phyloP scores from a whole-genome alignment of 92 coral and sea anemone species.

The Heteractis magnifica region DNA sequence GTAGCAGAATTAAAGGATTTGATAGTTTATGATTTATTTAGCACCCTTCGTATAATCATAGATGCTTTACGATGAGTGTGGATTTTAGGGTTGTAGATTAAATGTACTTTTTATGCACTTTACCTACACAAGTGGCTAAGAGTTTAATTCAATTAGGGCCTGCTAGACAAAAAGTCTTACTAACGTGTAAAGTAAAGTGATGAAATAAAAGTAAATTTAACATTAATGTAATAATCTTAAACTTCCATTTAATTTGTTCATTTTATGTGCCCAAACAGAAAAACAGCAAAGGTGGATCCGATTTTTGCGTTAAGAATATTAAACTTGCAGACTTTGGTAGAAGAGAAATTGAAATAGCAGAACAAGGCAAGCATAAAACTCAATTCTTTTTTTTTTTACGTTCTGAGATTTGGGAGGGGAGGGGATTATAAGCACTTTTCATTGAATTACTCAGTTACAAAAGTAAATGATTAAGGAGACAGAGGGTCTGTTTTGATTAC shows the following conservation, averaged over 20 bases:
- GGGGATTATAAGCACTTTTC: conserved; percentile 5
- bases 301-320: conserved; percentile 99
- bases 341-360: conserved; percentile 99
- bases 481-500: neutral
- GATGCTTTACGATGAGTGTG: too few relatives aligned
- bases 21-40: too few relatives aligned
- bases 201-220: neutral
- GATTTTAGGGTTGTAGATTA: too few relatives aligned
- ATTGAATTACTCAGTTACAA: neutral
- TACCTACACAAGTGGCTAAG: neutral
- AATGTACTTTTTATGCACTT: too few relatives aligned
- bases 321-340: conserved; percentile 99
- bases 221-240: neutral
- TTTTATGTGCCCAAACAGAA: conserved; percentile 70
- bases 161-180: neutral
- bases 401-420: too few relatives aligned
- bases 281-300: conserved; percentile 95
- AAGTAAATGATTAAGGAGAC: neutral
- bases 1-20: too few relatives aligned
- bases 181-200: neutral
- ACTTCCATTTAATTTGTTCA: conserved; percentile 40
- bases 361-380: conserved; percentile 85
- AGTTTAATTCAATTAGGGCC: neutral
- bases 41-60: too few relatives aligned
- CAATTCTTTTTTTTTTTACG: neutral